Evolutionary conservation across 1,140 invertebrate genomes (phyloP).

Genomic region (Papilio aristodemus): DNA sequence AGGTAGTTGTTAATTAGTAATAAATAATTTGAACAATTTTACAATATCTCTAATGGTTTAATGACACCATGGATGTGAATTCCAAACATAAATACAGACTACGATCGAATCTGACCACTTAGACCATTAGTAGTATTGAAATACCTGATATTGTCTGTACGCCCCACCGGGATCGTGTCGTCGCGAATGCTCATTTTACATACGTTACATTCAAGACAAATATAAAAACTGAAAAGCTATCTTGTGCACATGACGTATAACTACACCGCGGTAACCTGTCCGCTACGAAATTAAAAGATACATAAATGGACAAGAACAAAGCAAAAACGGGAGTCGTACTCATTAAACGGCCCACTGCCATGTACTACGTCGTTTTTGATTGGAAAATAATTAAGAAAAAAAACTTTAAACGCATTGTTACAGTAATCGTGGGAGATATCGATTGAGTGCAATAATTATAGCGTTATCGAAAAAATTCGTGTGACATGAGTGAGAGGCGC

Average conservation of each 20-base stretch:
- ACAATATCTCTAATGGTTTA: background rate
- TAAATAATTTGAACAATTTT: too few species aligned
- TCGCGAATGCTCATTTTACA: background rate
- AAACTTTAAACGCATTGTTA: conserved; percentile 34
- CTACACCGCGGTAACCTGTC: conserved; percentile 10
- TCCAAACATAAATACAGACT: background rate
- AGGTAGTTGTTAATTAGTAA: too few species aligned
- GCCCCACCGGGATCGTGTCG: background rate
- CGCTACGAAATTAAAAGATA: conserved; percentile 22
- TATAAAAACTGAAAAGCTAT: background rate
- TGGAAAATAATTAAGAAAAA: conserved; percentile 33
- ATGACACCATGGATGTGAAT: too few species aligned
- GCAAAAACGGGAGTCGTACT: conserved; percentile 5
- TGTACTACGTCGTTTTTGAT: background rate
- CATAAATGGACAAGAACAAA: conserved; percentile 21
- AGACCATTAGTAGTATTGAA: too few species aligned
- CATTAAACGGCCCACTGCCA: conserved; percentile 6
- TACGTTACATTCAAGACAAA: background rate
- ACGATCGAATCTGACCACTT: background rate
- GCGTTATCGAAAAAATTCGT: conserved; percentile 64
- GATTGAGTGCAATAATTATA: conserved; percentile 64
- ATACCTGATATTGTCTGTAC: background rate
- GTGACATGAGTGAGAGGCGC: conserved; percentile 72
- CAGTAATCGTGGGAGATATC: conserved; percentile 48
- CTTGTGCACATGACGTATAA: background rate